Evolutionary conservation across 1,140 invertebrate genomes (phyloP), one percentile per base, ranked within the genome.

Genomic region (Parasteatoda tepidariorum): DNA sequence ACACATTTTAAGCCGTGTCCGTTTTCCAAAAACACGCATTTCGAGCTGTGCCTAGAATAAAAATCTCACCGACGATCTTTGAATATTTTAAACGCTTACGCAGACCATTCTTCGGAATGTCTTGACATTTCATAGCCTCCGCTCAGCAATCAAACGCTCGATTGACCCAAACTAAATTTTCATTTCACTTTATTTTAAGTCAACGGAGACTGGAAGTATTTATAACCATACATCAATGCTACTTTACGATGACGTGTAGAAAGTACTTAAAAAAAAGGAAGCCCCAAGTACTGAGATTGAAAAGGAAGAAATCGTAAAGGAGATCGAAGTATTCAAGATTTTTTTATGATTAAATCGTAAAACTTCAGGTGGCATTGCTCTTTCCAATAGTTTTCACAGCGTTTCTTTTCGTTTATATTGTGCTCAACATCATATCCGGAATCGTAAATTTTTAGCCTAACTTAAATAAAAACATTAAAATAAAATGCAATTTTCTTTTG

Each of bases 331-430:
- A 73, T 73, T 73, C 70, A 59, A 13, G 6, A 59, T 73, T 73
- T n/a, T n/a, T 73, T 73, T 73, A 73, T 54, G 70, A 73, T 73
- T 73, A 73, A n/a, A 73, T 73, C 70, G 70, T 73, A 73, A 73
- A 73, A 41, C 70, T 57, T 41, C 70, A 73, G 70, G 70, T 73
- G 70, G 70, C 31, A 57, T 73, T 57, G 59, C 55, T 54, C 59
- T 30, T 9, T 22, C 30, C 70, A 73, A 73, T 59, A 28, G 54
- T 59, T 73, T 57, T 73, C 54, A 38, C 24, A 26, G 48, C 70
- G n/a, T 41, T 68, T n/a, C 24, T 68, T 38, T 24, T 26, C 9
- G 18, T 57, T 73, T 55, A 73, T 73, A 59, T 73, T 73, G 70
- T 73, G 55, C 59, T 24, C 70, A 5, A 33, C 28, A 28, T 54